phyloP scores from a whole-genome alignment of 2,797 vertebrate genomes.

The Artibeus jamaicensis region DNA sequence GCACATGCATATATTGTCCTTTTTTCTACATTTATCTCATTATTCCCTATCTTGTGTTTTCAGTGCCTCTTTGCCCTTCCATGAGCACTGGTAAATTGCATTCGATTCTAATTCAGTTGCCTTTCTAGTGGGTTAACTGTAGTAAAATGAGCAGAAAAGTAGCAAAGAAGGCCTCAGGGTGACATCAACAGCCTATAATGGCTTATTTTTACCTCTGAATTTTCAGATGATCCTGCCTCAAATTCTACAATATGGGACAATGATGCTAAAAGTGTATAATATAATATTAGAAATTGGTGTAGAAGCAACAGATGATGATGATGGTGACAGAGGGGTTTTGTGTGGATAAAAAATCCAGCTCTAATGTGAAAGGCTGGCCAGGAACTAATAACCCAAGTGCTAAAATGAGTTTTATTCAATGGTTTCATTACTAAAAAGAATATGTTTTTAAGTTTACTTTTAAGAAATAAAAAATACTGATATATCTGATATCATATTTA shows the following conservation, averaged over 20 bases:
- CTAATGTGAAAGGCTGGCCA: neutral
- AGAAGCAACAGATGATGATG: neutral
- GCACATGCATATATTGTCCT: neutral
- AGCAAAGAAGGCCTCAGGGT: conserved; percentile 39
- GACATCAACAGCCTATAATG: conserved; percentile 27
- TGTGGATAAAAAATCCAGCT: neutral
- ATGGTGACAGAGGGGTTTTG: neutral
- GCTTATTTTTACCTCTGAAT: conserved; percentile 48
- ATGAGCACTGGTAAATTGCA: conserved; percentile 55
- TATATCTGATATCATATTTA: neutral
- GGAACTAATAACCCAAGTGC: neutral
- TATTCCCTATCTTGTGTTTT: neutral
- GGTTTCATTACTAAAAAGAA: neutral
- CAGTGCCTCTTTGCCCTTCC: neutral
- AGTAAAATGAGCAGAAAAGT: conserved; percentile 66
- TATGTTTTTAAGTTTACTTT: conserved; percentile 18
- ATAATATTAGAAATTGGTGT: conserved; percentile 16
- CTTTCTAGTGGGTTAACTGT: conserved; percentile 60
- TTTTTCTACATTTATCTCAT: neutral
- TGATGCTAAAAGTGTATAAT: conserved; percentile 45
- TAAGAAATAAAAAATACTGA: neutral
- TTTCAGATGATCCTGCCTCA: conserved; percentile 46
- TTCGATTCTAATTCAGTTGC: conserved; percentile 55
- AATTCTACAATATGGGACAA: conserved; percentile 61
- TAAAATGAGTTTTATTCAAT: neutral